Conservation (phyloP, 2,888 invertebrate genomes). For the Lasioglossum villosulum region DNA sequence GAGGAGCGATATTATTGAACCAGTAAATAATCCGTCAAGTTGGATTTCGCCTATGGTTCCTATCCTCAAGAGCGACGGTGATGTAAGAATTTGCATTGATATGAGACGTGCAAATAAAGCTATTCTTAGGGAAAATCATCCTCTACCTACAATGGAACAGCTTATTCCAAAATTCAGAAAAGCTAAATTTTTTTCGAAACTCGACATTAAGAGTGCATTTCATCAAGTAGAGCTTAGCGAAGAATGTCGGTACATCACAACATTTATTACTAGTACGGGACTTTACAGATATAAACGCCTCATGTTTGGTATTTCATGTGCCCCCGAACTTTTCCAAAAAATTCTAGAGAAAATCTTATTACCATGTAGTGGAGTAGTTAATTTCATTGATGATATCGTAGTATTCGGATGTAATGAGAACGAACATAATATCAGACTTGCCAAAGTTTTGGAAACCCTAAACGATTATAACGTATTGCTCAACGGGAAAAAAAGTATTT, state of each 20-base stretch:
- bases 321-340: slow-evolving; percentile 83
- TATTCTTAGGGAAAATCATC: slow-evolving; percentile 60
- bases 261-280: slow-evolving; percentile 79
- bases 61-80: slow-evolving; percentile 70
- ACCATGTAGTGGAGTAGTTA: slow-evolving; percentile 76
- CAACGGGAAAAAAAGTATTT: slow-evolving; percentile 59
- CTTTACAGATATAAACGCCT: slow-evolving; percentile 81
- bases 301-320: slow-evolving; percentile 82
- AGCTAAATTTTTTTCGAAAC: slow-evolving; percentile 59
- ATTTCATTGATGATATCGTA: slow-evolving; percentile 76
- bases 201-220: slow-evolving; percentile 79
- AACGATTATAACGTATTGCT: slow-evolving; percentile 53
- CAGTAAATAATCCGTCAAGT: slow-evolving; percentile 61
- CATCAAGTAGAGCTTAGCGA: slow-evolving; percentile 79
- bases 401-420: slow-evolving; percentile 72
- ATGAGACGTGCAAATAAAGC: slow-evolving; percentile 70
- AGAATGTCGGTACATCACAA: slow-evolving; percentile 77
- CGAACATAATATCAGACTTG: slow-evolving; percentile 75
- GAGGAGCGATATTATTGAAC: slow-evolving; percentile 69
- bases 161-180: slow-evolving; percentile 47
- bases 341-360: slow-evolving; percentile 71
- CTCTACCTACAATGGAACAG: slow-evolving; percentile 48
- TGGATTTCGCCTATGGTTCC: slow-evolving; percentile 70
- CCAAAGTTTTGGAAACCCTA: slow-evolving; percentile 37
- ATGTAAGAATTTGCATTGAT: slow-evolving; percentile 70